Conservation (phyloP, 2,888 invertebrate genomes). For the Acanthosepion lycidas region DNA sequence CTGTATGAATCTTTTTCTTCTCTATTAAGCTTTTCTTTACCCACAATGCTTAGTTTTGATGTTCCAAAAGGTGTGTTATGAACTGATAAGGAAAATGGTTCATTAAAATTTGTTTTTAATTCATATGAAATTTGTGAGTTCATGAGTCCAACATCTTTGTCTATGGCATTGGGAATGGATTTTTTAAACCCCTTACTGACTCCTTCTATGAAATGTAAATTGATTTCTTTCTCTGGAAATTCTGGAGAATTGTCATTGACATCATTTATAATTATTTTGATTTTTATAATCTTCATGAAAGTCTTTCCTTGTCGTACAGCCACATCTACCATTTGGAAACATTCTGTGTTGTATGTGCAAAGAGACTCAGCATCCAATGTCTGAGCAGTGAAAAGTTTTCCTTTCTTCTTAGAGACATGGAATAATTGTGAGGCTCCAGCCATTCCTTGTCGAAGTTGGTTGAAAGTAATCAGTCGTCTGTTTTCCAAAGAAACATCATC, state of each 20-base stretch:
- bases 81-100: not conserved
- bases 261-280: not conserved
- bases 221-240: not conserved
- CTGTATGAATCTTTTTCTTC: not conserved
- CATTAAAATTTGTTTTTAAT: not conserved
- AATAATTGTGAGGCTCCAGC: not conserved
- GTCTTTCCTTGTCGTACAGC: not conserved
- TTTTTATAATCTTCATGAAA: not conserved
- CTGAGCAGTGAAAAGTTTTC: not conserved
- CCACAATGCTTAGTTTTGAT: not conserved
- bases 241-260: not conserved
- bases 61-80: not conserved
- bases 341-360: slow-evolving; percentile 8
- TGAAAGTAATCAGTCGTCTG: not conserved
- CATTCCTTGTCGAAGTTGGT: not conserved
- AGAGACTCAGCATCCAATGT: not conserved
- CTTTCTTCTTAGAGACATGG: not conserved
- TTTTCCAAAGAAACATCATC: not conserved
- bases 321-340: not conserved
- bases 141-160: not conserved
- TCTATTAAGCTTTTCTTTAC: not conserved
- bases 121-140: not conserved
- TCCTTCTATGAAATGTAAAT: not conserved
- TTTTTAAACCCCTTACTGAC: not conserved
- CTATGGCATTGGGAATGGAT: not conserved